Evolutionary conservation across 2,797 vertebrate species (phyloP).

Genomic region (Periophthalmus magnuspinnatus): DNA sequence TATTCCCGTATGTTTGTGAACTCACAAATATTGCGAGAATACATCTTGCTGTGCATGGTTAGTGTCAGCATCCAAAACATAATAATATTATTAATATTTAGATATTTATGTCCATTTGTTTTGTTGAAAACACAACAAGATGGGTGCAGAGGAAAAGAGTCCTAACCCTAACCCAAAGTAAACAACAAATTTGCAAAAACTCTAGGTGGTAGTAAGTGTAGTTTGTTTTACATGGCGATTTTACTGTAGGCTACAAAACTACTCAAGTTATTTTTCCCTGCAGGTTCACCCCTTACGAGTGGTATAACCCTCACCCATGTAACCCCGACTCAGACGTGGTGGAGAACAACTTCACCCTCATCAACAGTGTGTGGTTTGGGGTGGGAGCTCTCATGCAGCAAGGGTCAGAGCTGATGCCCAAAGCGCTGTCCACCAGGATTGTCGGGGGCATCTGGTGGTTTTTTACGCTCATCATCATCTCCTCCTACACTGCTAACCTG

Average conservation of each 20-base stretch:
- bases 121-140: too few species aligned
- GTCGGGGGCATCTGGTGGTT: slow-evolving; percentile 99
- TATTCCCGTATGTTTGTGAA: too few species aligned
- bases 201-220: too few species aligned
- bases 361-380: slow-evolving; percentile 98
- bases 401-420: slow-evolving; percentile 99
- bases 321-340: slow-evolving; percentile 97
- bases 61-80: too few species aligned
- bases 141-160: too few species aligned
- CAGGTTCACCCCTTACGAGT: slow-evolving; percentile 98
- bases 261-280: slow-evolving; percentile 43
- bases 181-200: too few species aligned
- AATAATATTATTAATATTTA: too few species aligned
- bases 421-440: slow-evolving; percentile 99
- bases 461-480: slow-evolving; percentile 99
- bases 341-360: slow-evolving; percentile 98
- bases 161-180: too few species aligned
- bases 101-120: too few species aligned
- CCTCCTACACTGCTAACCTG: slow-evolving; percentile 98
- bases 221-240: too few species aligned
- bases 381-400: slow-evolving; percentile 99
- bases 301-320: slow-evolving; percentile 98
- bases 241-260: background rate
- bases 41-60: too few species aligned
- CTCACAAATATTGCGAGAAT: too few species aligned